phyloP scores from a whole-genome alignment of 1,140 invertebrate genomes.

The Hypsibius dujardini region DNA sequence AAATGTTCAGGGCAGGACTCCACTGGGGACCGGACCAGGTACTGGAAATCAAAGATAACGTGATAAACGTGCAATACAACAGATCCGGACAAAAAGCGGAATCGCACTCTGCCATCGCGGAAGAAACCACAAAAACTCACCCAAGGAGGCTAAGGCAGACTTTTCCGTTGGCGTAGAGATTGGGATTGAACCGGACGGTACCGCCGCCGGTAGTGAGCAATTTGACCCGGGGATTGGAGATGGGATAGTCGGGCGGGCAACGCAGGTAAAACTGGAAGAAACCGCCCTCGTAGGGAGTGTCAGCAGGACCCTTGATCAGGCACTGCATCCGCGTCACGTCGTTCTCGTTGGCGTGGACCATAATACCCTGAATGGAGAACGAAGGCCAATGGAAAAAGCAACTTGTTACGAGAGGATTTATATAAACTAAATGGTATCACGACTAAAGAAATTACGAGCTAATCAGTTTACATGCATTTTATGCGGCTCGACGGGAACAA shows the following conservation, averaged over 20 bases:
- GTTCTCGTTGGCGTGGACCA: slow-evolving; percentile 22
- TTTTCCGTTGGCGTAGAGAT: slow-evolving; percentile 45
- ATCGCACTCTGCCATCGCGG: neutral
- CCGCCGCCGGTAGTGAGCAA: slow-evolving; percentile 33
- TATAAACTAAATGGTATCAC: no score
- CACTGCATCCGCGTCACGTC: slow-evolving; percentile 36
- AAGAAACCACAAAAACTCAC: slow-evolving; percentile 29
- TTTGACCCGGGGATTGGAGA: slow-evolving; percentile 27
- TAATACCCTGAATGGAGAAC: slow-evolving; percentile 18
- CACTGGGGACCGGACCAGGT: slow-evolving; percentile 44
- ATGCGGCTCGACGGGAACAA: no score
- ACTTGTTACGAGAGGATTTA: no score
- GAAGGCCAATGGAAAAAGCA: no score
- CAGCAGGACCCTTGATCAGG: slow-evolving; percentile 44
- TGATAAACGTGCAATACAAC: no score
- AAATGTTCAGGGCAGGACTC: slow-evolving; percentile 42
- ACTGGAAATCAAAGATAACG: slow-evolving; percentile 29
- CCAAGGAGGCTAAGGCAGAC: slow-evolving; percentile 46
- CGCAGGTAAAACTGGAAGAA: slow-evolving; percentile 44
- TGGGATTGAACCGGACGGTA: slow-evolving; percentile 37
- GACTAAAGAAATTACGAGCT: no score
- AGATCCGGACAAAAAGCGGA: neutral
- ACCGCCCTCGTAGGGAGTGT: slow-evolving; percentile 47
- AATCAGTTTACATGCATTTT: no score
- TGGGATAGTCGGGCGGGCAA: slow-evolving; percentile 38